These are phyloP conservation scores for Dufourea novaeangliae DNA, from an alignment of 1,140 invertebrate genomes.

Conservation along the genomic window DNA sequence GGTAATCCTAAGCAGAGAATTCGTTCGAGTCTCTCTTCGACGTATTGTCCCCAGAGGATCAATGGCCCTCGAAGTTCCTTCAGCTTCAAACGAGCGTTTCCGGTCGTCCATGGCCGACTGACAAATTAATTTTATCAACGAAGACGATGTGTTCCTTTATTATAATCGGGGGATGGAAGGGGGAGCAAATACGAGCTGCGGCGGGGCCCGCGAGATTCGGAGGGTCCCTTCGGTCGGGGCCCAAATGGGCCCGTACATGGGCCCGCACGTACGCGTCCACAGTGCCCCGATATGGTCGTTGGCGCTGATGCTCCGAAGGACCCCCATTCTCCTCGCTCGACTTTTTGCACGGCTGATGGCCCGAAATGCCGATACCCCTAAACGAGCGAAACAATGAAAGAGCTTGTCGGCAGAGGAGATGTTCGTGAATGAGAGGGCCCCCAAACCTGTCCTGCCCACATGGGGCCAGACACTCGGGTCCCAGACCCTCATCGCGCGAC, in stretches of 20 bases:
- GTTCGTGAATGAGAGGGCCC: constrained; percentile 73
- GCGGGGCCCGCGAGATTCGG: constrained; percentile 20
- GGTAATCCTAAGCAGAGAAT: background rate
- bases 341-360: constrained; percentile 66
- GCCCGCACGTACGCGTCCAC: constrained; percentile 25
- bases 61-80: background rate
- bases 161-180: too few relatives aligned
- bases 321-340: constrained; percentile 68
- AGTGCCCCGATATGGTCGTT: constrained; percentile 68
- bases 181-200: constrained; percentile 14
- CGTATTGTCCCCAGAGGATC: background rate
- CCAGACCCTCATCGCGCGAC: constrained; percentile 54
- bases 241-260: constrained; percentile 36
- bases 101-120: background rate
- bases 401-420: constrained; percentile 58
- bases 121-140: constrained; percentile 48
- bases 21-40: background rate
- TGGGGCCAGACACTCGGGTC: constrained; percentile 56
- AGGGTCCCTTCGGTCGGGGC: constrained; percentile 6
- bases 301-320: constrained; percentile 44
- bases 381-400: constrained; percentile 77
- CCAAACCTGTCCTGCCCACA: constrained; percentile 72
- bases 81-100: background rate
- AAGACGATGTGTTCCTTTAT: constrained; percentile 44
- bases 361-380: constrained; percentile 69